Conservation (phyloP, 2,888 invertebrate species). For the Cheilosia urbana region DNA sequence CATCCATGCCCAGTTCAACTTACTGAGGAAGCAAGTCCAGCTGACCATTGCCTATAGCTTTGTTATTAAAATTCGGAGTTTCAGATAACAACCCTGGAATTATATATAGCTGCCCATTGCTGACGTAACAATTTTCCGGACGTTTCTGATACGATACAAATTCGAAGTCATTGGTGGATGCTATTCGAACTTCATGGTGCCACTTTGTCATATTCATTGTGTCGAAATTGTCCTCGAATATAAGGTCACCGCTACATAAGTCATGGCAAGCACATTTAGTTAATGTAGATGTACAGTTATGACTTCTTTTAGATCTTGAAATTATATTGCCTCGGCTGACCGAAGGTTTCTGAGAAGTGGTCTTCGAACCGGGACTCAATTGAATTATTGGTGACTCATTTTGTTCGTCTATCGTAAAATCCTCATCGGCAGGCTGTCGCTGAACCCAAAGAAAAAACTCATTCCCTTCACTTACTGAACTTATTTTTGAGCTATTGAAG, state of each 20-base stretch:
- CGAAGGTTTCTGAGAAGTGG: background rate
- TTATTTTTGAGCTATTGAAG: no score
- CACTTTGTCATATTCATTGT: constrained; percentile 84
- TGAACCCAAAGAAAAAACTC: no score
- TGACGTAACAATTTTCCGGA: constrained; percentile 79
- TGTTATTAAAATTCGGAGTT: constrained; percentile 75
- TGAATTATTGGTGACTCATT: background rate
- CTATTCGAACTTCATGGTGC: constrained; percentile 86
- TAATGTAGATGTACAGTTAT: background rate
- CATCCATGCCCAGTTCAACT: constrained; percentile 18
- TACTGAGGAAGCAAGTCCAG: constrained; percentile 82
- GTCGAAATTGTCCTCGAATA: constrained; percentile 88
- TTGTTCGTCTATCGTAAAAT: background rate
- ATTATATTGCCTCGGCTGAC: background rate
- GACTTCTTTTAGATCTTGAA: background rate
- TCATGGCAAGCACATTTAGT: constrained; percentile 77
- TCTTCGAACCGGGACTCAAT: no score
- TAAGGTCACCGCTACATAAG: constrained; percentile 84
- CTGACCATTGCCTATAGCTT: constrained; percentile 78
- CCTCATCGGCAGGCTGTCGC: no score
- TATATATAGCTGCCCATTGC: constrained; percentile 81
- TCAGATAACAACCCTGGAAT: constrained; percentile 80
- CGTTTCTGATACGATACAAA: constrained; percentile 84
- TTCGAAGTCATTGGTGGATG: constrained; percentile 84
- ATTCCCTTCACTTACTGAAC: no score